Conservation (phyloP, 2,888 invertebrate genomes). For the Coenonympha glycerion region DNA sequence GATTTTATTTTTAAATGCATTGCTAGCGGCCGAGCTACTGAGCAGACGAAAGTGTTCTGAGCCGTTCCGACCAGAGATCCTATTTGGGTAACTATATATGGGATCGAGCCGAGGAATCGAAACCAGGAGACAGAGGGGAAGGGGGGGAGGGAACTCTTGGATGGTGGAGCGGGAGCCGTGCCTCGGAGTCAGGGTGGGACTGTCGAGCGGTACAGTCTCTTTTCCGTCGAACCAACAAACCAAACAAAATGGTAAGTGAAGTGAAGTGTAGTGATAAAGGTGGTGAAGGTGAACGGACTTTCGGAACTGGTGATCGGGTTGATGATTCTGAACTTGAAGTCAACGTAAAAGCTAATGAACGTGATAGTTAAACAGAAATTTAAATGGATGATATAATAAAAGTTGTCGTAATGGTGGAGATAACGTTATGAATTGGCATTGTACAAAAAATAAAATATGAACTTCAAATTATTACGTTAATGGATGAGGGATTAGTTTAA, state of each 20-base stretch:
- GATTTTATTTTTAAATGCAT: constrained; percentile 53
- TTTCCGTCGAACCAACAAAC: constrained; percentile 68
- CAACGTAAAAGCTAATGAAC: neutral
- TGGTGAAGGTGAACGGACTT: constrained; percentile 34
- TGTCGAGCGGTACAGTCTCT: constrained; percentile 71
- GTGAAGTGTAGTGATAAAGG: constrained; percentile 34
- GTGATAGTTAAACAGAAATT: neutral
- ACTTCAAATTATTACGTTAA: no score
- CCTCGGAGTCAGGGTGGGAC: constrained; percentile 73
- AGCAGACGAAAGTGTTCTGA: constrained; percentile 52
- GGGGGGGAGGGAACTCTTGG: constrained; percentile 44
- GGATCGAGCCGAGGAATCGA: constrained; percentile 46
- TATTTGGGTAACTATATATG: constrained; percentile 71
- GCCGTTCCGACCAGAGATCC: constrained; percentile 44
- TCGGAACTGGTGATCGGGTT: constrained; percentile 8
- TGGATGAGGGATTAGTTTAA: no score
- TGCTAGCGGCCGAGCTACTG: constrained; percentile 43
- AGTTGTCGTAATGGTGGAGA: neutral
- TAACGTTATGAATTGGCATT: no score
- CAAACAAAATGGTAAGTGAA: constrained; percentile 68
- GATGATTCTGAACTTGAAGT: constrained; percentile 1
- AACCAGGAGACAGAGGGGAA: constrained; percentile 32
- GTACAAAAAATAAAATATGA: no score
- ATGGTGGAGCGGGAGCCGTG: constrained; percentile 45
- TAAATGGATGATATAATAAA: neutral